Base-by-base conservation (phyloP, 1,140 invertebrate species). In the Ganaspis sp. region DNA sequence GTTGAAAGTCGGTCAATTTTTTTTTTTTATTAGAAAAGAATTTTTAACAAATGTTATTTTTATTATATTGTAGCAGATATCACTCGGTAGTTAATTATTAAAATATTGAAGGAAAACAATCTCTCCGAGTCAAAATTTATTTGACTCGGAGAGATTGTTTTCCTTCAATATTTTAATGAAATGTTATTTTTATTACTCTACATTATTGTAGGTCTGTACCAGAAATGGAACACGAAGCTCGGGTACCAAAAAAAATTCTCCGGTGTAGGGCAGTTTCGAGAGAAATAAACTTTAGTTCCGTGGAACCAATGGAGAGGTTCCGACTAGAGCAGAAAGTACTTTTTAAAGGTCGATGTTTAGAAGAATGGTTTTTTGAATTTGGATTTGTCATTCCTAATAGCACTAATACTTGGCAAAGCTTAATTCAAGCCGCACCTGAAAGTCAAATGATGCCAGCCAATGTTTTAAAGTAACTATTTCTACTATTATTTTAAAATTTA, bases 391-490 rank as follows among this genome's bases (percentile, higher is more conserved):
- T 99, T 86, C 97, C 98, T 19, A 98, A 98, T 84, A 99, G 98
- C 19, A 99, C 98, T 54, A 99, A 99, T 91, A 99, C 98, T 4
- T 99, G 99, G 99, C 98, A 99, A 90, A 98, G 96, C 75, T 92
- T 98, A 19, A 99, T 99, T 83, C 98, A 99, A 92, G 98, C 99
- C 42, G 99, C 99, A 0, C 98, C 99, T 3, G 98, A 99, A 91
- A 98, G 97, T 78, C 98, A 99, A 92, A 99, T 99, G 98, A 99
- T 99, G 97, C 98, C 99, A 53, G 98, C 98, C 1, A 98, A 97
- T 92, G 94, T 99, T 79, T 92, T 99, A 80, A 99, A 98, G 96
- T 97, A 93, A 92, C n/a, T n/a, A n/a, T n/a, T n/a, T n/a, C n/a
- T n/a, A n/a, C n/a, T n/a, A n/a, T n/a, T n/a, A n/a, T n/a, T 91